Percentiles rank a stretch among this genome's conserved stretches.
Evolutionary conservation across 2,888 invertebrate genomes (phyloP).

Genomic region (Nasonovia ribisnigri): DNA sequence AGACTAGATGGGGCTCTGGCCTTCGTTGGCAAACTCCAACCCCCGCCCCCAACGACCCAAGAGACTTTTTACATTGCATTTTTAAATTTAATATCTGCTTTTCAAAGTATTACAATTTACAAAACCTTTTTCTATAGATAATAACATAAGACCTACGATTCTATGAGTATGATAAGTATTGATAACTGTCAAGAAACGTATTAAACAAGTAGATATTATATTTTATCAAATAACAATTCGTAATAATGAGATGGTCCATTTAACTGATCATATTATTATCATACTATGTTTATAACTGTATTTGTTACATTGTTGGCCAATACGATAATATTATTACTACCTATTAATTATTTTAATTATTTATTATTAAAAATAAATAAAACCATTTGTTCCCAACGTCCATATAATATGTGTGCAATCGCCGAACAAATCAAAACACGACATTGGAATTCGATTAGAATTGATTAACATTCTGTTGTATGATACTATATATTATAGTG

Average conservation of each 20-base stretch:
- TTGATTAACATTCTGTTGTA: neutral
- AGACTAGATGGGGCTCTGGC: neutral
- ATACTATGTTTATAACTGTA: neutral
- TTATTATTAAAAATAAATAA: no score
- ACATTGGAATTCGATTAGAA: neutral
- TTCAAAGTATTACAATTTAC: neutral
- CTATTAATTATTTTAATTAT: neutral
- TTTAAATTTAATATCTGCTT: no score
- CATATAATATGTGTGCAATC: neutral
- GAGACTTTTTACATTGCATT: no score
- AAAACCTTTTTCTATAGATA: neutral
- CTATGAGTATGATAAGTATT: neutral
- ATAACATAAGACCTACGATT: neutral
- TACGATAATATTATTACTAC: neutral
- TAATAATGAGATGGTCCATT: neutral
- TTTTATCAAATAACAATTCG: neutral
- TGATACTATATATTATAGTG: neutral
- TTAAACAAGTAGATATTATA: neutral
- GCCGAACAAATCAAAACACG: neutral
- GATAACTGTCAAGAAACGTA: neutral
- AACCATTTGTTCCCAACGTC: neutral
- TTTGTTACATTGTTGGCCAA: neutral
- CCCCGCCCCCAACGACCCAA: no score
- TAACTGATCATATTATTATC: neutral
- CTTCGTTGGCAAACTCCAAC: no score